Evolutionary conservation across 1,140 invertebrate genomes (phyloP), one percentile per base, ranked within the genome.

Genomic region (Drosophila subpulchrella): DNA sequence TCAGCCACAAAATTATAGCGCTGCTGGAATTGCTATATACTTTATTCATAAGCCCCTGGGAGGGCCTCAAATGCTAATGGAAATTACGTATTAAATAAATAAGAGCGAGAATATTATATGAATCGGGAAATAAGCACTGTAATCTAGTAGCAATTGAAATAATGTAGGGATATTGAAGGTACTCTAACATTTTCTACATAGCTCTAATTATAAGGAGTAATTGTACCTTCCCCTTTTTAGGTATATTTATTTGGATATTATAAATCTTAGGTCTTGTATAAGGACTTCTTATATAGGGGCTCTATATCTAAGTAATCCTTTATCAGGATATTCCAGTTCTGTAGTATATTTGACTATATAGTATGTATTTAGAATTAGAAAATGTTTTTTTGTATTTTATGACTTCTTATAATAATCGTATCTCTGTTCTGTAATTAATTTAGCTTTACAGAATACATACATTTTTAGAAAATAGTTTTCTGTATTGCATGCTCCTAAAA

Each of bases 51-150:
- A 67, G 32, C 38, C 38, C 44, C 46, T 6, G 24, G 30, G 65
- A 38, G 12, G 47, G 32, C 41, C 53, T 24, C 5, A n/a, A 41
- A 58, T 38, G 34, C 38, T 71, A 71, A 71, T 71, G 67, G 66
- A 71, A 57, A 71, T 71, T 71, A 70, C 53, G 44, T 36, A 71
- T 58, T 71, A 68, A 66, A 68, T 68, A 66, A 66, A 54, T 63
- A 63, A 41, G 27, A 10, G 27, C 1, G 11, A 24, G 60, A 41
- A 44, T 60, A 63, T 27, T 60, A 53, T 13, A 66, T 68, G 61
- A 51, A 66, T 32, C n/a, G 38, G 32, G 39, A 66, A 68, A 34
- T 66, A 34, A 27, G 56, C 32, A 36, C 13, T 2, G 13, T 36
- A 36, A 36, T 53, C 50, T 53, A 36, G 11, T 51, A 10, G 17